Evolutionary conservation across 2,113 vertebrate species (phyloP), one percentile per base, ranked within the genome.

Genomic region (Megaptera novaeangliae): DNA sequence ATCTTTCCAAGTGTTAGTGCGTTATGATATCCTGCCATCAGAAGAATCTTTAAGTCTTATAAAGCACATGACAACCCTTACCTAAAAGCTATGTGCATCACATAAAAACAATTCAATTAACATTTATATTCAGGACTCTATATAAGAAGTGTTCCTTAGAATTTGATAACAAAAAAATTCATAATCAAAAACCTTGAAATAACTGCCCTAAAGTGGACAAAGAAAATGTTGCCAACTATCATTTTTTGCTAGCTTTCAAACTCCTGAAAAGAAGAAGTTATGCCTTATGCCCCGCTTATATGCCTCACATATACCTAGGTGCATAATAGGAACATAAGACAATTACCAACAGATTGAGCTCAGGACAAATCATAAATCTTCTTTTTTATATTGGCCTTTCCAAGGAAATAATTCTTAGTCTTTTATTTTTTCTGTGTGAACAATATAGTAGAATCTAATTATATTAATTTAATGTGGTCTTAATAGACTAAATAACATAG

Each of bases 171-270:
- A 49, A 71, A 41, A 68, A 77, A 39, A 68, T 66, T 91, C 49
- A 39, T 25, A 81, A 93, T 91, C 8, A 92, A 94, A 95, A 94
- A 84, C 2, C 17, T 89, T 85, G 41, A 87, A 88, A 72, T 95
- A 75, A 88, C 21, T 84, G 8, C 21, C 23, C 7, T 66, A 20
- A 44, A 84, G 17, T 27, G 31, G 29, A 59, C 49, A 96, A 82
- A 90, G 8, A 83, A 93, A 72, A 91, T 77, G 9, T 39, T 44
- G 21, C 9, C 25, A 75, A 7, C 8, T 44, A 59, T 25, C 36
- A 52, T 63, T 59, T 84, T 81, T 78, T 82, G 18, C 44, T 59
- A 94, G 36, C 21, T 86, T 91, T 69, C 21, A 59, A 91, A 36
- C 4, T 20, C 17, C 39, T 63, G 59, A 57, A 91, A 93, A 93